Percentiles rank a stretch among this genome's conserved stretches.
Conservation (phyloP, 2,888 invertebrate genomes). For the Ctenicera cuprea region DNA sequence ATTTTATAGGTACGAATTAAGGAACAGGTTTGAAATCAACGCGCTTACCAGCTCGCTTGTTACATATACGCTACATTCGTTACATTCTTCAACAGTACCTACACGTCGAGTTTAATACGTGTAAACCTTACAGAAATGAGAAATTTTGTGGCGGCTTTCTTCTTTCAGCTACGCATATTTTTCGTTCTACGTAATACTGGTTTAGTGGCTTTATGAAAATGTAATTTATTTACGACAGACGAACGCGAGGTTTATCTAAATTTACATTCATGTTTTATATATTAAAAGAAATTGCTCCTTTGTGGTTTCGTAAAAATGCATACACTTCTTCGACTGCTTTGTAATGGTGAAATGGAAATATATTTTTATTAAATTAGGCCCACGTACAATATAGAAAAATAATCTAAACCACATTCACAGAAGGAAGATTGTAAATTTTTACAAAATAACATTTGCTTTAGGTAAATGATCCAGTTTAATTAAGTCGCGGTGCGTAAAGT, state of each 20-base stretch:
- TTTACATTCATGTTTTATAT: conserved; percentile 14
- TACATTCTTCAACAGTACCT: conserved; percentile 1
- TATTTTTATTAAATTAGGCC: neutral
- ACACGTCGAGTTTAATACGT: conserved; percentile 14
- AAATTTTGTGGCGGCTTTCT: conserved; percentile 14
- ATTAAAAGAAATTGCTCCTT: conserved; percentile 3
- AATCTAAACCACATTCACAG: too few species aligned
- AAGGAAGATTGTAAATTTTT: too few species aligned
- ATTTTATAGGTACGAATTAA: conserved; percentile 10
- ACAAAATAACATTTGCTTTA: neutral
- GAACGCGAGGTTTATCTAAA: conserved; percentile 10
- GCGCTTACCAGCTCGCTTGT: neutral
- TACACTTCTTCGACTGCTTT: neutral
- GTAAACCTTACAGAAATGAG: conserved; percentile 16
- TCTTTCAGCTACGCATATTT: conserved; percentile 19
- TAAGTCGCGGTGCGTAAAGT: neutral
- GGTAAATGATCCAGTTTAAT: neutral
- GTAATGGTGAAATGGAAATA: neutral
- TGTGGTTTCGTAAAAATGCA: neutral
- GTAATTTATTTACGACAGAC: conserved; percentile 14
- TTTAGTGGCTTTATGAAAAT: conserved; percentile 19
- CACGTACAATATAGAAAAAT: too few species aligned
- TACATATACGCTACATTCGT: conserved; percentile 12
- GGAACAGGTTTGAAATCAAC: conserved; percentile 16
- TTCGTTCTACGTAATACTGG: conserved; percentile 21